A percentile compares a stretch with the other conserved stretches of the same genome.
Conservation (phyloP, 2,113 vertebrate genomes). For the Macquaria ambigua region DNA sequence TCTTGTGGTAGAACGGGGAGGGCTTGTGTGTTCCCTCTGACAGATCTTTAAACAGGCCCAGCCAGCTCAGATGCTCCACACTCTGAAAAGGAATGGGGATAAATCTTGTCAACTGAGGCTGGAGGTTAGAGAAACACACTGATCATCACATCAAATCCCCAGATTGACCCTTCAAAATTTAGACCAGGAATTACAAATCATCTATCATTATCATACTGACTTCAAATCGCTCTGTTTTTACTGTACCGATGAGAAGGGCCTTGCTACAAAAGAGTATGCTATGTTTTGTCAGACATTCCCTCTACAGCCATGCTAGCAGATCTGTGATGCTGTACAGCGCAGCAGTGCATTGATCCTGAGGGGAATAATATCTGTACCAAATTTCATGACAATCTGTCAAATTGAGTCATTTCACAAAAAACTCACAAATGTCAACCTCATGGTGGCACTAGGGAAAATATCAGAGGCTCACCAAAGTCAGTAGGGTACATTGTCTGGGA, state of each 20-base stretch:
- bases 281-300: too few relatives aligned
- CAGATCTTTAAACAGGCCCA: slow-evolving; percentile 86
- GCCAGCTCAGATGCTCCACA: slow-evolving; percentile 87
- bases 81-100: slow-evolving; percentile 65
- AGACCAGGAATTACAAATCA: not conserved
- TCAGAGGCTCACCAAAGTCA: not conserved
- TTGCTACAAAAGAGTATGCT: too few relatives aligned
- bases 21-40: slow-evolving; percentile 83
- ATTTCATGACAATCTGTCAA: too few relatives aligned
- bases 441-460: not conserved
- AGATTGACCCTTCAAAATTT: not conserved
- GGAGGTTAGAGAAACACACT: not conserved
- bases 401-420: not conserved
- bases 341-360: too few relatives aligned
- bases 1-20: slow-evolving; percentile 86
- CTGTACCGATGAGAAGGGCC: not conserved
- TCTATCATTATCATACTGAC: not conserved
- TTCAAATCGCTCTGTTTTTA: not conserved
- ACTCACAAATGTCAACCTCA: not conserved
- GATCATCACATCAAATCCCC: not conserved
- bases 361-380: too few relatives aligned
- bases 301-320: too few relatives aligned
- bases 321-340: too few relatives aligned
- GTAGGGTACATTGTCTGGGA: not conserved
- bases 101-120: not conserved